These are phyloP conservation scores for Xylota segnis DNA, from an alignment of 2,888 invertebrate genomes.

Conservation along the genomic window DNA sequence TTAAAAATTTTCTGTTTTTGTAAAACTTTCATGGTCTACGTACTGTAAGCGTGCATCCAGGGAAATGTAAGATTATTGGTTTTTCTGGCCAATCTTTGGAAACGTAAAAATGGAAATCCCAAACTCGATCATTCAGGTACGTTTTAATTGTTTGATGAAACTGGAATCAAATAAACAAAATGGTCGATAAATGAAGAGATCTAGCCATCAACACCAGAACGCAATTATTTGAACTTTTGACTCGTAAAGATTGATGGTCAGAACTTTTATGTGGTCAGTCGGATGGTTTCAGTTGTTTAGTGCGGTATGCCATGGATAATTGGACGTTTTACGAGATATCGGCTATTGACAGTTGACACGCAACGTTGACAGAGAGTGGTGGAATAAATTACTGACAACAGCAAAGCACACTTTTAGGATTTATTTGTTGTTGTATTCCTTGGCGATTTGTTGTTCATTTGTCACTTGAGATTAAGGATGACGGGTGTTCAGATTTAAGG, in stretches of 20 bases:
- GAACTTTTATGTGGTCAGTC: too few relatives aligned
- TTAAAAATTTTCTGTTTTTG: background rate
- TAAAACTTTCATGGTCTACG: conserved; percentile 81
- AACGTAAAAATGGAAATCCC: conserved; percentile 96
- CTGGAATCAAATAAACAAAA: conserved; percentile 85
- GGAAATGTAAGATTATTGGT: conserved; percentile 93
- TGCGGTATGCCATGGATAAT: conserved; percentile 2
- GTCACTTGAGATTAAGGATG: too few relatives aligned
- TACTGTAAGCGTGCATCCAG: conserved; percentile 95
- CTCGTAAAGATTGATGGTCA: conserved; percentile 1
- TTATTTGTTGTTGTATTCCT: too few relatives aligned
- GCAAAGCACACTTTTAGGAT: too few relatives aligned
- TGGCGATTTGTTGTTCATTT: too few relatives aligned
- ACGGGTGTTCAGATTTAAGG: too few relatives aligned
- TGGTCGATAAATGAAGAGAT: background rate
- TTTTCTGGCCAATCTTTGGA: conserved; percentile 94
- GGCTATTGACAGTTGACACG: conserved; percentile 47
- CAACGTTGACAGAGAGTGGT: background rate
- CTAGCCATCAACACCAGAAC: background rate
- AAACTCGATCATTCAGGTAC: conserved; percentile 94
- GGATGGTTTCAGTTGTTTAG: conserved; percentile 23
- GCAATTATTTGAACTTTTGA: conserved; percentile 7
- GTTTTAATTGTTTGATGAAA: conserved; percentile 96
- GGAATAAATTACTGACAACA: background rate
- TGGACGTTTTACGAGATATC: conserved; percentile 11